Base-by-base conservation (phyloP, 1,140 invertebrate genomes). In the Conus betulinus region DNA sequence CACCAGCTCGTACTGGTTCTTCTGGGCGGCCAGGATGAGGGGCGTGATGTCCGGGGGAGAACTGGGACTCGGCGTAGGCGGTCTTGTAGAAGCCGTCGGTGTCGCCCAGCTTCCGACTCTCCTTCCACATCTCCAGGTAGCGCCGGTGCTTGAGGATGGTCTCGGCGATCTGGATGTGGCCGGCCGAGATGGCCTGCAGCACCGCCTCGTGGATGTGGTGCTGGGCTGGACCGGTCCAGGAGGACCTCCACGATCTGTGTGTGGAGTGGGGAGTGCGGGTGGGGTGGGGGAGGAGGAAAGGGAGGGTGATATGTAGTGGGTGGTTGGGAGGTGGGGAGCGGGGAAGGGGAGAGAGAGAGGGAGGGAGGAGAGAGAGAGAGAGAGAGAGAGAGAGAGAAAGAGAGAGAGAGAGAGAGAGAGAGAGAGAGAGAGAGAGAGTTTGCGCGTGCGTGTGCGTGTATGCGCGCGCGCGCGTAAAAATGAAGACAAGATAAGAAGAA, bases 1-100 rank as follows among this genome's bases (percentile, higher is more conserved):
- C 5, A 95, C 93, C 79, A 95, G 93, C 89, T 95, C 94, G 84
- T 94, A 94, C 87, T 94, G 93, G 87, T 95, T 95, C 84, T 95
- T 94, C 89, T 95, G 95, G 1, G 94, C 90, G 0, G 94, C 94
- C 13, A 95, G 88, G 52, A 95, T 95, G n/a, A 95, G 89, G 2
- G 95, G 95, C 0, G 95, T 95, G 53, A 95, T 94, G 87, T 95
- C 94, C 0, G 93, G 93, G 93, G 4, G 94, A 93, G 89, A 95
- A 95, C 82, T 93, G 93, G 6, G 92, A 92, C 86, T 93, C 92
- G 27, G 93, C 91, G 51, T 91, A 91, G 10, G 91, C 91, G 10
- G 92, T 93, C 88, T 93, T 93, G 88, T 93, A 94, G 88, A 93
- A 93, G 67, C 91, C 91, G 55, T 93, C 93, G 17, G 91, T 91